Base-by-base conservation (phyloP, 2,797 vertebrate species). In the Spinibarbus caldwelli region DNA sequence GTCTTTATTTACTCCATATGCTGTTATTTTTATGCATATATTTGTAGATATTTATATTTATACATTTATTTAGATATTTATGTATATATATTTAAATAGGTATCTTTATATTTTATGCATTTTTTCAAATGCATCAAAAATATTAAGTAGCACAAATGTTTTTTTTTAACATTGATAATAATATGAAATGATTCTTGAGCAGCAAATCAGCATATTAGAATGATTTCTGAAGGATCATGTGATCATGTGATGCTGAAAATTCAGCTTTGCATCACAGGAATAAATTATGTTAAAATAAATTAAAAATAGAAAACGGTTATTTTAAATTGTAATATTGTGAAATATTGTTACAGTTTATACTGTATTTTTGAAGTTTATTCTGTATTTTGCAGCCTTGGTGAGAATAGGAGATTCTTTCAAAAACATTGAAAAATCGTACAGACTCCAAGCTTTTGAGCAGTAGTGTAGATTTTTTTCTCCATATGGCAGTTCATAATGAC, bases 1-100 rank as follows among this genome's bases (percentile, higher is more conserved):
- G 72, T 66, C 54, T 21, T 67, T 77, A 26, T 77, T 77, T 49
- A 29, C 59, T 66, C 43, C 41, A 21, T 29, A 80, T 38, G 7
- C 66, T 70, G 34, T 7, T 70, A 29, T 62, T 70, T 36, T 19
- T 8, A 45, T 72, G 43, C 7, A 26, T 11, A 57, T 57, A n/a
- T 57, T 4, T n/a, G n/a, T n/a, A n/a, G n/a, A 11, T 41, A 43
- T 41, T 10, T 41, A 38, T 38, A 38, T 38, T 38, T 41, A 41
- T 34, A 34, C 5, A 6, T 36, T 36, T 36, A 36, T 36, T 36
- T n/a, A n/a, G 7, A 54, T 52, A 52, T 54, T 54, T 54, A 23
- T 54, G 23, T 54, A 23, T 8, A 47, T 47, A 47, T 47, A 47
- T 15, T 17, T 5, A 17, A 15, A 54, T 54, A 23, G 6, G 19